Conservation (phyloP, 2,888 invertebrate species). For the Ptilodon capucinus region DNA sequence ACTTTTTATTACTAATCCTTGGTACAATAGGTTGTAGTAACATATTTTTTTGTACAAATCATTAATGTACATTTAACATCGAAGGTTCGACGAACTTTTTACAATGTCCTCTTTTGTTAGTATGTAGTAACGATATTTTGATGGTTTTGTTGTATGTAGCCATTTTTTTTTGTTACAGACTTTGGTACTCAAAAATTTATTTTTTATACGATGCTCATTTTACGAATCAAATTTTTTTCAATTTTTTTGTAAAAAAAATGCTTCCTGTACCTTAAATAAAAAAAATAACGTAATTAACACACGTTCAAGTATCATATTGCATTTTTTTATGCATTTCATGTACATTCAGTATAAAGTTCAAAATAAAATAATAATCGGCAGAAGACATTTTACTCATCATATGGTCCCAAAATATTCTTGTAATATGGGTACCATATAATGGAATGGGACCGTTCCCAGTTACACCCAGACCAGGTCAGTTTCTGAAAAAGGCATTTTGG, state of each 20-base stretch:
- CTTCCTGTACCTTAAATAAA: too few relatives aligned
- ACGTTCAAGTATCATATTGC: too few relatives aligned
- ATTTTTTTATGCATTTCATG: too few relatives aligned
- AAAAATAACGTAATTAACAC: too few relatives aligned
- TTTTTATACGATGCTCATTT: not conserved
- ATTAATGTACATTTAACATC: constrained; percentile 39
- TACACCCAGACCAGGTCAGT: too few relatives aligned
- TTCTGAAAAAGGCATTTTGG: too few relatives aligned
- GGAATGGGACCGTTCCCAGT: too few relatives aligned
- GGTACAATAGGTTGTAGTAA: constrained; percentile 23
- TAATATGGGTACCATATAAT: too few relatives aligned
- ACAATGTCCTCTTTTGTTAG: constrained; percentile 39
- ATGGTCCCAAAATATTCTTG: too few relatives aligned
- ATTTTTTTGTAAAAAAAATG: not conserved
- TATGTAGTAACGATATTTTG: constrained; percentile 17
- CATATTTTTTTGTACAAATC: constrained; percentile 27
- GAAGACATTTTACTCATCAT: too few relatives aligned
- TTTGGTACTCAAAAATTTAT: not conserved
- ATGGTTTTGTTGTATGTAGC: constrained; percentile 5
- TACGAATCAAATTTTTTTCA: not conserved
- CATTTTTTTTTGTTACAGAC: not conserved
- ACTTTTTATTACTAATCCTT: constrained; percentile 35
- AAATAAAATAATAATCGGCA: too few relatives aligned
- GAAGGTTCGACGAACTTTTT: constrained; percentile 39
- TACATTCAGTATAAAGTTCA: too few relatives aligned